phyloP scores from a whole-genome alignment of 2,113 vertebrate genomes.

The Hyperopisus bebe region DNA sequence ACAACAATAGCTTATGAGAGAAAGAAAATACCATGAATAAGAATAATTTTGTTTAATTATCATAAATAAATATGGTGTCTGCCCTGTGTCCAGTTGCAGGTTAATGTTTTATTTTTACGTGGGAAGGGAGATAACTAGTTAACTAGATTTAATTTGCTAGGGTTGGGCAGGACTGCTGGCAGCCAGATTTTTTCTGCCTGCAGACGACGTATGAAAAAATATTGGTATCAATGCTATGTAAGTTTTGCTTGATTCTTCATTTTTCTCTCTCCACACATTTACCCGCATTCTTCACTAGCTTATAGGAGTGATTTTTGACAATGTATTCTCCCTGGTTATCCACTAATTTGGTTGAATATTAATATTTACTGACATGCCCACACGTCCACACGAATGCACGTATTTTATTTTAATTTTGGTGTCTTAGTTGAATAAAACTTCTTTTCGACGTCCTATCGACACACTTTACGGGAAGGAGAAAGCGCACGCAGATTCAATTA shows the following conservation, averaged over 20 bases:
- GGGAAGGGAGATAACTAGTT: not conserved
- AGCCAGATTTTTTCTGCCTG: not conserved
- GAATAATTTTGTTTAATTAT: not conserved
- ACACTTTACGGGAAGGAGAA: conserved; percentile 44
- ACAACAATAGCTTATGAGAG: not conserved
- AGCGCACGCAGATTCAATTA: conserved; percentile 36
- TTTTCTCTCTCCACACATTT: not conserved
- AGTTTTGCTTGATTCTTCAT: not conserved
- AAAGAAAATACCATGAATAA: not conserved
- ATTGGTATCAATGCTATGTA: not conserved
- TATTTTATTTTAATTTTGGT: not conserved
- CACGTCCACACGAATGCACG: not conserved
- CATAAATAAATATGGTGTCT: not conserved
- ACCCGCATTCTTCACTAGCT: not conserved
- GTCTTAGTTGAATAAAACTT: conserved; percentile 18
- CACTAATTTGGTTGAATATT: not conserved
- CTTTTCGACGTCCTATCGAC: conserved; percentile 41
- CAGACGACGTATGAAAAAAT: not conserved
- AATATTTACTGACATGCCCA: not conserved
- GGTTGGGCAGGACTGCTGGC: not conserved
- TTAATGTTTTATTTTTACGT: not conserved
- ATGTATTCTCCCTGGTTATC: not conserved
- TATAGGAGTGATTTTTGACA: not conserved
- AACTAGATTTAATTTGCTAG: not conserved
- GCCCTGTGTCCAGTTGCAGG: not conserved